Evolutionary conservation across 2,888 invertebrate species (phyloP), one percentile per base, ranked within the genome.

Genomic region (Rhagium mordax): DNA sequence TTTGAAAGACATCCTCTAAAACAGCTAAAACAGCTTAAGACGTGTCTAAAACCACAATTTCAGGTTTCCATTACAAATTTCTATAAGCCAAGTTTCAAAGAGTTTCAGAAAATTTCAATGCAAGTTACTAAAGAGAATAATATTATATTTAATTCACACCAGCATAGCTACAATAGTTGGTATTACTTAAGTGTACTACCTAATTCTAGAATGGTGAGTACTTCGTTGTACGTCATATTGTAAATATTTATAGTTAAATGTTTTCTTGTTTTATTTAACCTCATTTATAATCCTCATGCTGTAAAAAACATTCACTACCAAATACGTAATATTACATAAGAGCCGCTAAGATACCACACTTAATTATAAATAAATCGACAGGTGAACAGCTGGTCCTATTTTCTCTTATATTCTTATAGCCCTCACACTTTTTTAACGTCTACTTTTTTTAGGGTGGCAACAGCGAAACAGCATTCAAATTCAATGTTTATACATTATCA

Each of bases 181-280:
- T 73, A 76, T 71, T 81, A 78, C 65, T 57, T 81, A 15, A 72
- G 74, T 15, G 64, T 80, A 8, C 55, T 78, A 13, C 78, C 81
- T 6, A 71, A 49, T 47, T 24, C 53, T 13, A 48, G 70, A 57
- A 70, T 59, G 70, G 75, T 77, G 60, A 69, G 53, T 68, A 48
- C n/a, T 15, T 4, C 3, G n/a, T 8, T n/a, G n/a, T 15, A 15
- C 3, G n/a, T 8, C 15, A 15, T 15, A 15, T 27, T 57, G 0
- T n/a, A 3, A 27, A 27, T 24, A 27, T 1, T 41, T 41, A 6
- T 24, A 4, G 3, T 24, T 4, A 3, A 24, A 24, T 6, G 6
- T 4, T 24, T 24, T 24, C 24, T 6, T 24, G 24, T 6, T 6
- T 24, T 24, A 4, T 6, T 24, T 24, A 24, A 24, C 3, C 3